phyloP scores from a whole-genome alignment of 1,140 invertebrate species.

The Oncopeltus fasciatus region DNA sequence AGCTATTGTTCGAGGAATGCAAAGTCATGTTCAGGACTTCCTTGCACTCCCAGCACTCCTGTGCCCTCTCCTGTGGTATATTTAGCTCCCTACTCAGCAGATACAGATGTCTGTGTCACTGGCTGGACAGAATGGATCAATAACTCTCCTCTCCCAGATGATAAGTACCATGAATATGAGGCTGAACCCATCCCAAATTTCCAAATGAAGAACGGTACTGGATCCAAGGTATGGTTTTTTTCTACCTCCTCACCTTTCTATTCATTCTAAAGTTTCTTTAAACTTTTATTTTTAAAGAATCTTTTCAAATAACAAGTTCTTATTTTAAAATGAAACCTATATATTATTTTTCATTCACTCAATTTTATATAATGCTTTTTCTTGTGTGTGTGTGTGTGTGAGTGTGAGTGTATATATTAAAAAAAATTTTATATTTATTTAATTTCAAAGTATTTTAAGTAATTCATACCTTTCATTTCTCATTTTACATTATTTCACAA shows the following conservation, averaged over 20 bases:
- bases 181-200: slow-evolving; percentile 43
- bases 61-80: not conserved
- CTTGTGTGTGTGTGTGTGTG: too few species aligned
- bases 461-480: too few species aligned
- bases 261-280: not conserved
- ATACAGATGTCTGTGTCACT: slow-evolving; percentile 33
- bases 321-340: too few species aligned
- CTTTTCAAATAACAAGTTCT: too few species aligned
- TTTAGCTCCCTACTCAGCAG: not conserved
- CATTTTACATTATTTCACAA: too few species aligned
- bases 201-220: slow-evolving; percentile 4
- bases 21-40: slow-evolving; percentile 50
- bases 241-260: too few species aligned
- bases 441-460: too few species aligned
- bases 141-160: slow-evolving; percentile 29
- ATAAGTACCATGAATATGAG: slow-evolving; percentile 31
- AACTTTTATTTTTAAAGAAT: not conserved
- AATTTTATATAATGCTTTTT: too few species aligned
- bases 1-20: slow-evolving; percentile 49
- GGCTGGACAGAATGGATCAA: slow-evolving; percentile 69
- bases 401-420: too few species aligned
- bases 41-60: slow-evolving; percentile 33
- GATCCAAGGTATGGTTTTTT: slow-evolving; percentile 1
- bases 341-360: too few species aligned
- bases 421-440: too few species aligned